Evolutionary conservation across 1,140 invertebrate genomes (phyloP).

Genomic region (Adoxophyes honmai): DNA sequence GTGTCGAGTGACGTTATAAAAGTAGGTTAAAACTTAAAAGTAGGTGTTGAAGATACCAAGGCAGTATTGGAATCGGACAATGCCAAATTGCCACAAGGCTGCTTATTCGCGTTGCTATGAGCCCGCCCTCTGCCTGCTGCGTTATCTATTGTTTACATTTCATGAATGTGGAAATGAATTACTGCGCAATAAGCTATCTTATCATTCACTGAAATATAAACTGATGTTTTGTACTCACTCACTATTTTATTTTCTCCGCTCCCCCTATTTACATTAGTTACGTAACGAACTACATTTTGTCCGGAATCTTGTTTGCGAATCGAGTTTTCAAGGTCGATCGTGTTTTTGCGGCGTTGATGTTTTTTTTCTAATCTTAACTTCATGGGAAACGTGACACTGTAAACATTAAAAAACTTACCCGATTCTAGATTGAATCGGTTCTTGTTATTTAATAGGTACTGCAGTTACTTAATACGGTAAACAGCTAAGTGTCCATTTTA

Average conservation of each 20-base stretch:
- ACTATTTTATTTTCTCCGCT: not conserved
- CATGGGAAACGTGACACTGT: not conserved
- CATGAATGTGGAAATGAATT: slow-evolving; percentile 2
- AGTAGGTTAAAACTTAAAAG: too few relatives aligned
- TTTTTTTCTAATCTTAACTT: slow-evolving; percentile 8
- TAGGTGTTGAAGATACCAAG: too few relatives aligned
- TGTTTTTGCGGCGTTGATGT: slow-evolving; percentile 5
- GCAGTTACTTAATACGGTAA: not conserved
- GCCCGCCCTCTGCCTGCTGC: not conserved
- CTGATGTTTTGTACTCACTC: not conserved
- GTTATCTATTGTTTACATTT: slow-evolving; percentile 3
- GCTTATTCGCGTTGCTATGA: not conserved
- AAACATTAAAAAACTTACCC: not conserved
- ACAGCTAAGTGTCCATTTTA: not conserved
- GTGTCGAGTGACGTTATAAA: too few relatives aligned
- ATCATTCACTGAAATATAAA: slow-evolving; percentile 6
- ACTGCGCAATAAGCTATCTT: slow-evolving; percentile 4
- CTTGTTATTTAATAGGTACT: not conserved
- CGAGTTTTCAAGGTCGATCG: slow-evolving; percentile 14
- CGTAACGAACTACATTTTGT: slow-evolving; percentile 13
- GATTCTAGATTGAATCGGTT: not conserved
- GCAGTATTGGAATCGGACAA: not conserved
- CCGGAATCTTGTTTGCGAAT: slow-evolving; percentile 11
- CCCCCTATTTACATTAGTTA: slow-evolving; percentile 10
- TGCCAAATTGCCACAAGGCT: not conserved